These are phyloP conservation scores for Epizoanthus scotinus DNA, from an alignment of 92 coral and sea anemone genomes.

Conservation along the genomic window DNA sequence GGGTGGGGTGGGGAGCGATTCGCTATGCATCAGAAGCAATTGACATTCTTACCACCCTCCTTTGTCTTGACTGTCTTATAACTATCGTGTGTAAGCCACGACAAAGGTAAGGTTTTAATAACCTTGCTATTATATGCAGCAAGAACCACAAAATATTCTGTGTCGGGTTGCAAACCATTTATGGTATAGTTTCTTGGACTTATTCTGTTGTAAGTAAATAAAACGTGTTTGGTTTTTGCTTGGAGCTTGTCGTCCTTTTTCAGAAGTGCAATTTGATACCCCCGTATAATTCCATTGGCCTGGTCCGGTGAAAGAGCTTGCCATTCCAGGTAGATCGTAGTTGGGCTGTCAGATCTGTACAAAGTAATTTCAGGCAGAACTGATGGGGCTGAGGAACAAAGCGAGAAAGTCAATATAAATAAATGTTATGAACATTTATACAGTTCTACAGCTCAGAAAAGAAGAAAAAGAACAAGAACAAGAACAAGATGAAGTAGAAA, in stretches of 20 bases:
- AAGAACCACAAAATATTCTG: conserved; percentile 22
- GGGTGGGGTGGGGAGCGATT: no score
- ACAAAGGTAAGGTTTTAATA: not conserved
- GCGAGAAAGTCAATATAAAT: not conserved
- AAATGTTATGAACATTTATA: no score
- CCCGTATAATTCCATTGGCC: conserved; percentile 12
- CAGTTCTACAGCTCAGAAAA: no score
- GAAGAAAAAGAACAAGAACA: no score
- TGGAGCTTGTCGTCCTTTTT: not conserved
- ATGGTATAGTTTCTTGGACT: conserved; percentile 17
- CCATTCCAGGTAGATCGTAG: conserved; percentile 20
- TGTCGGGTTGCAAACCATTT: conserved; percentile 2
- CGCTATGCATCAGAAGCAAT: no score
- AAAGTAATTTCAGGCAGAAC: not conserved
- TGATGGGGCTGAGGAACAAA: conserved; percentile 7
- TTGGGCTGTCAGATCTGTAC: not conserved
- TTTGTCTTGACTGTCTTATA: not conserved
- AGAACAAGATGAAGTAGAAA: no score
- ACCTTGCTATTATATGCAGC: conserved; percentile 24
- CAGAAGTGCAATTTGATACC: conserved; percentile 4
- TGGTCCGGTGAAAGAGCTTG: not conserved
- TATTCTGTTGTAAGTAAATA: not conserved
- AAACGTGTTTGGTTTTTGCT: not conserved
- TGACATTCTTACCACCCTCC: conserved; percentile 5
- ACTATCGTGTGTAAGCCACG: not conserved